Percentiles rank a stretch among this genome's conserved stretches.
Conservation (phyloP, 23 tunicate genomes). For the Diplosoma virens region DNA sequence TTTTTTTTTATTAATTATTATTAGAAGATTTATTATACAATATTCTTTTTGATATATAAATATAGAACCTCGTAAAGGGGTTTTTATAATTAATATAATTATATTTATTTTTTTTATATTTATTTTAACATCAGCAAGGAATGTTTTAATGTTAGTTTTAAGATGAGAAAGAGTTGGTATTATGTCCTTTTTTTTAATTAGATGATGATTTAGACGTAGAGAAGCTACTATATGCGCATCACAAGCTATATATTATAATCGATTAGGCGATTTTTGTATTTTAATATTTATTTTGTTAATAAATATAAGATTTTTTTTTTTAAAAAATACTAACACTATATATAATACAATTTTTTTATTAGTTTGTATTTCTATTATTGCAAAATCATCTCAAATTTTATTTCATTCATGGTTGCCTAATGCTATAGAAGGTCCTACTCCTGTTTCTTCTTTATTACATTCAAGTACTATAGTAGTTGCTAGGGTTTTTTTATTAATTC, state of each 20-base stretch:
- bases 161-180: conserved; percentile 24
- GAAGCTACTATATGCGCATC: neutral
- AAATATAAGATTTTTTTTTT: neutral
- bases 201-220: conserved; percentile 6
- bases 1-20: neutral
- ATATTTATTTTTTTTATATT: conserved; percentile 8
- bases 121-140: neutral
- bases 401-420: conserved; percentile 29
- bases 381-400: conserved; percentile 15
- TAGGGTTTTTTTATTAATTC: conserved; percentile 22
- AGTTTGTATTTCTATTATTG: conserved; percentile 1
- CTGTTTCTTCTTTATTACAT: conserved; percentile 24
- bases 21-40: neutral
- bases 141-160: neutral
- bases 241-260: conserved; percentile 20
- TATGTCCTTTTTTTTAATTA: conserved; percentile 16
- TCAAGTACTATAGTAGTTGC: conserved; percentile 29
- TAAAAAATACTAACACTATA: neutral
- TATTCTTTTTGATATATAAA: neutral
- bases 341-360: neutral
- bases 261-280: conserved; percentile 15
- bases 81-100: neutral
- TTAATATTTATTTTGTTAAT: neutral
- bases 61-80: neutral
- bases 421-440: conserved; percentile 29